These are phyloP conservation scores for Nephila pilipes DNA, from an alignment of 1,140 invertebrate genomes.

Conservation along the genomic window DNA sequence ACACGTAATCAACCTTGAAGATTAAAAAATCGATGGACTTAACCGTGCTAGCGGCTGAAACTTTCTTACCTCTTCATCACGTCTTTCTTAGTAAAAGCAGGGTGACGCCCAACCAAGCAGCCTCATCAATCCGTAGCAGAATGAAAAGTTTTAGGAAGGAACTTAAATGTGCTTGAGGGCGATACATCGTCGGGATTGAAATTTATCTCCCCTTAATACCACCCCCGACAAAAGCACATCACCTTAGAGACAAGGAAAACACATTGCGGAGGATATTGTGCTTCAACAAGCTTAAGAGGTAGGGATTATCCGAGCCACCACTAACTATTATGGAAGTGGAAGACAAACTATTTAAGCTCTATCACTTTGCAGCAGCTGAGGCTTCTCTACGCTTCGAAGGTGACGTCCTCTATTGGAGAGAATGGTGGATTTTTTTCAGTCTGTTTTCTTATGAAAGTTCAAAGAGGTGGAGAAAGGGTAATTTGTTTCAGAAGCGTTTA, in stretches of 20 bases:
- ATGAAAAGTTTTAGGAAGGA: not conserved
- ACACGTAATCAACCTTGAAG: constrained; percentile 16
- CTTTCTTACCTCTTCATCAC: not conserved
- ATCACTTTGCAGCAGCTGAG: constrained; percentile 7
- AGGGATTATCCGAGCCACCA: constrained; percentile 15
- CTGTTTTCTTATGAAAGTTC: not conserved
- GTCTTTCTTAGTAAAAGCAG: not conserved
- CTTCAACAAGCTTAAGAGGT: constrained; percentile 48
- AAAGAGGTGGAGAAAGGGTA: no score
- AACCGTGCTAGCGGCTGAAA: not conserved
- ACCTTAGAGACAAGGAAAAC: constrained; percentile 40
- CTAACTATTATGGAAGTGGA: constrained; percentile 30
- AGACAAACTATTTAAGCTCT: constrained; percentile 53
- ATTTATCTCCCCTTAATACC: constrained; percentile 33
- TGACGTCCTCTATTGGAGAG: not conserved
- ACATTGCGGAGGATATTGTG: constrained; percentile 25
- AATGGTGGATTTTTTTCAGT: not conserved
- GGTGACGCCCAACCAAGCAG: not conserved
- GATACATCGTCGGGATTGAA: constrained; percentile 40
- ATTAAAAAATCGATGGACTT: constrained; percentile 15
- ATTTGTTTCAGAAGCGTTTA: no score
- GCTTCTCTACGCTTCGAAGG: not conserved
- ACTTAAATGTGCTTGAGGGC: not conserved
- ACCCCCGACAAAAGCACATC: not conserved
- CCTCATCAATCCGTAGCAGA: constrained; percentile 19